Evolutionary conservation across 2,797 vertebrate species (phyloP), one percentile per base, ranked within the genome.

Genomic region (Spea hammondii): DNA sequence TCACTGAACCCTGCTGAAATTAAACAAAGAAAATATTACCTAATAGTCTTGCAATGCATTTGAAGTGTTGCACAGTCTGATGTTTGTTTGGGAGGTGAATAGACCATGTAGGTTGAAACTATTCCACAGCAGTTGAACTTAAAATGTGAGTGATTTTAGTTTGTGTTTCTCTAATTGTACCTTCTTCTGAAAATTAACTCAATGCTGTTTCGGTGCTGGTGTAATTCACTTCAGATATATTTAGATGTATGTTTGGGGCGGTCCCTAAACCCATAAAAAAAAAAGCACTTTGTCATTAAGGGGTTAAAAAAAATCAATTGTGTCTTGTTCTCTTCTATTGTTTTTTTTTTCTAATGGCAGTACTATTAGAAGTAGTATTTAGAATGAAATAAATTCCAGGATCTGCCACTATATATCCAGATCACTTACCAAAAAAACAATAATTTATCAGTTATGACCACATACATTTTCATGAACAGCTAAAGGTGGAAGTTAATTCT

Each of bases 41-140:
- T 95, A 93, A 95, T 91, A 93, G 90, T 93, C 90, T 91, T 91
- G 92, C 90, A 94, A 94, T 93, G 92, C 87, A 91, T 94, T 93
- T 94, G 92, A 96, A 94, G 92, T 90, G 85, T 55, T 51, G 8
- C 17, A 17, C 83, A 91, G 91, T 89, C 89, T 91, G 89, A 87
- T 94, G 87, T 95, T 95, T 95, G 92, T 95, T 95, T 94, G 90
- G 89, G 87, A 91, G 87, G 88, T 89, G 86, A 87, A 83, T 87
- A 84, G 88, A 92, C 90, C 91, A 90, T 90, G 88, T 91, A 82
- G 90, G 83, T 88, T 89, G 87, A 92, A 92, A 93, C 90, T 91
- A 89, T 91, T 92, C 85, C 69, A 4, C 87, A 87, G 87, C 88
- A 88, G 73, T 89, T 82, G 65, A 79, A 83, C 82, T 87, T 88